Evolutionary conservation across 2,113 vertebrate genomes (phyloP).

Genomic region (Gopherus evgoodei): DNA sequence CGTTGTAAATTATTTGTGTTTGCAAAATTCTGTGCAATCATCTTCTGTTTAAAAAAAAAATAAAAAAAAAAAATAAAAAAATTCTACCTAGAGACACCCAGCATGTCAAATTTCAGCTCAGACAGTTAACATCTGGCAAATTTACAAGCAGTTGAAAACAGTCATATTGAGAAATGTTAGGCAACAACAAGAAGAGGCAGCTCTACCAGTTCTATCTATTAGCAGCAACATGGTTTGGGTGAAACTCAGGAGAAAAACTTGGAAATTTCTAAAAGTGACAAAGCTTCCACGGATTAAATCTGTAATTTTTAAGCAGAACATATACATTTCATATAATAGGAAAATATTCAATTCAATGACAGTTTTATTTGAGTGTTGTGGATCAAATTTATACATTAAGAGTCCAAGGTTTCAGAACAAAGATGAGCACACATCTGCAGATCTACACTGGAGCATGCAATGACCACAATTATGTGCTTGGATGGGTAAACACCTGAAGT

Average conservation of each 20-base stretch:
- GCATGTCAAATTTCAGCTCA: neutral
- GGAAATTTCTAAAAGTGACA: too few relatives aligned
- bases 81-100: neutral
- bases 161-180: neutral
- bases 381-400: neutral
- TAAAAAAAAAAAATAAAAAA: neutral
- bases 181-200: neutral
- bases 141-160: neutral
- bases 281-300: neutral
- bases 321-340: neutral
- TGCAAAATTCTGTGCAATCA: neutral
- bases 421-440: neutral
- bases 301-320: neutral
- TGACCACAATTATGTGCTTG: neutral
- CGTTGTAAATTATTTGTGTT: neutral
- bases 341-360: neutral
- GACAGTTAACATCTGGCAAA: neutral
- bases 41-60: neutral
- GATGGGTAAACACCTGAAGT: neutral
- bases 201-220: neutral
- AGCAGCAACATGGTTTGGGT: neutral
- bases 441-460: neutral
- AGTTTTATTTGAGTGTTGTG: neutral
- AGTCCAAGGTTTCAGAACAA: neutral
- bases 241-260: too few relatives aligned